phyloP scores from a whole-genome alignment of 2,113 vertebrate species.

The Phaethornis superciliosus region DNA sequence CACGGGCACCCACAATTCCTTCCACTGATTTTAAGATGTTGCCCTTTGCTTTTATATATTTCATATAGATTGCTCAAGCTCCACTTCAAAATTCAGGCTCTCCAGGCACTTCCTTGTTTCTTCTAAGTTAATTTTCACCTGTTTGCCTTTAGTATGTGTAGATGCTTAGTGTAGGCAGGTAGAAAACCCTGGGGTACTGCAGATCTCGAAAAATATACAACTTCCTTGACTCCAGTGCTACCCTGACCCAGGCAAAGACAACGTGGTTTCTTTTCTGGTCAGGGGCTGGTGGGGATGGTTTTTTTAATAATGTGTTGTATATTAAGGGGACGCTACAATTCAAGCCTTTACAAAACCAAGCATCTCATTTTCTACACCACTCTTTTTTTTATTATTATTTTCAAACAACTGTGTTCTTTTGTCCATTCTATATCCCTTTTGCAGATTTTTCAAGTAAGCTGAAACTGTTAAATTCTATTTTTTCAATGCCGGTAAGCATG shows the following conservation, averaged over 20 bases:
- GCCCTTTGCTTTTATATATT: not conserved
- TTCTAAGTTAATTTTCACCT: not conserved
- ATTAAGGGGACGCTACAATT: not conserved
- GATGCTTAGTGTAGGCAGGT: not conserved
- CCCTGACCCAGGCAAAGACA: not conserved
- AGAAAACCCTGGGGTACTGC: not conserved
- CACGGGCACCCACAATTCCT: not conserved
- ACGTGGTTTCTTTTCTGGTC: not conserved
- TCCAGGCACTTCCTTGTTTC: not conserved
- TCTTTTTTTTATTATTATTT: not conserved
- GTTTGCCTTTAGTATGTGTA: not conserved
- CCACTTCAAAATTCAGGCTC: not conserved
- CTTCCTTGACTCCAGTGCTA: not conserved
- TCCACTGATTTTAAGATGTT: not conserved
- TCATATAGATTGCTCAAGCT: not conserved
- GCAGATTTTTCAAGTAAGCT: not conserved
- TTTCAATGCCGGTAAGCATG: not conserved
- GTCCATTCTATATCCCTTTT: not conserved
- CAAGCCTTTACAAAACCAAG: not conserved
- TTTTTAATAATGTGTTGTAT: not conserved
- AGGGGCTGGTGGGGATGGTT: accelerated
- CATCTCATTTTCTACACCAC: not conserved
- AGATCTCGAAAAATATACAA: not conserved
- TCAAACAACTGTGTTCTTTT: not conserved
- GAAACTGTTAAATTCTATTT: conserved; percentile 5